Conservation (phyloP, 1,140 invertebrate species). For the Aphis gossypii region DNA sequence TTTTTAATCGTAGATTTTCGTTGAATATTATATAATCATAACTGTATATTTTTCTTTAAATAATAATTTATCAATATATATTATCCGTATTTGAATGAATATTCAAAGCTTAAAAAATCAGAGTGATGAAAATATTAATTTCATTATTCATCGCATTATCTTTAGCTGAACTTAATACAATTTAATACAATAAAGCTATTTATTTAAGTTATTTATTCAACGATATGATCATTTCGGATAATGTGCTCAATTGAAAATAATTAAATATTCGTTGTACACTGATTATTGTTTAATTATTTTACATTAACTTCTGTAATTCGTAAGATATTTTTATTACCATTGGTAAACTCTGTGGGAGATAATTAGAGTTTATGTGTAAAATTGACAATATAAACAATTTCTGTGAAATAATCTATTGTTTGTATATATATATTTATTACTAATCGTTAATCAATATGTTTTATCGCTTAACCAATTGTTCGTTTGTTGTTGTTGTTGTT, state of each 20-base stretch:
- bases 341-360: not conserved
- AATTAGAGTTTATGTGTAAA: constrained; percentile 18
- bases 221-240: not conserved
- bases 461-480: not conserved
- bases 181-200: not conserved
- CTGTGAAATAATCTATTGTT: not conserved
- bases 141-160: not conserved
- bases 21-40: not conserved
- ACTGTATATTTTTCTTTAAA: not conserved
- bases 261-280: not conserved
- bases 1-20: not conserved
- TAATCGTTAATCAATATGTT: constrained; percentile 18
- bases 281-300: constrained; percentile 15
- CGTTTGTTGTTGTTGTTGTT: not conserved
- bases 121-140: not conserved
- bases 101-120: not conserved
- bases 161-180: not conserved
- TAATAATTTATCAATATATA: not conserved
- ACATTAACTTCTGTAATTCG: not conserved
- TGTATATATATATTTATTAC: not conserved
- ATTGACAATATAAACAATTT: not conserved
- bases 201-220: not conserved
- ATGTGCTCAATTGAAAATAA: constrained; percentile 12
- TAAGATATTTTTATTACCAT: constrained; percentile 1
- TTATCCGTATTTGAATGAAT: not conserved